These are phyloP conservation scores for Oenanthe melanoleuca DNA, from an alignment of 2,113 vertebrate genomes.

Conservation along the genomic window DNA sequence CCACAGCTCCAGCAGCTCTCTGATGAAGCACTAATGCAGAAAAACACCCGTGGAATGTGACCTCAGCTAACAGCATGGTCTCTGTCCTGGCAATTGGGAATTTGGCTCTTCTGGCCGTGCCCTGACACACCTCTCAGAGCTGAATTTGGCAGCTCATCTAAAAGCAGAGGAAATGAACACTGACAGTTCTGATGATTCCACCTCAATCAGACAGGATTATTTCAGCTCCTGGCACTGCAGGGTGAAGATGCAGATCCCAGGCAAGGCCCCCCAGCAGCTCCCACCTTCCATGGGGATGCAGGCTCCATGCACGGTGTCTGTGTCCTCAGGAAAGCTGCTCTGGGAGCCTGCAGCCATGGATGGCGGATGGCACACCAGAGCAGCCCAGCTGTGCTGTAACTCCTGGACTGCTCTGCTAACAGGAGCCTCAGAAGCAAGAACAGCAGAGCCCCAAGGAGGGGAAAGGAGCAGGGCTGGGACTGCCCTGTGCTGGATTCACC, in stretches of 20 bases:
- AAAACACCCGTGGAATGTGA: background rate
- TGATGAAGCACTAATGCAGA: background rate
- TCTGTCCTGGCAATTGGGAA: background rate
- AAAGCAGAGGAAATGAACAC: constrained; percentile 13
- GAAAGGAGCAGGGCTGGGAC: background rate
- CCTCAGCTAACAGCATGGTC: constrained; percentile 16
- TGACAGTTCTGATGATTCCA: background rate
- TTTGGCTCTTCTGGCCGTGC: background rate
- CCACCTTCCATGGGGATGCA: background rate
- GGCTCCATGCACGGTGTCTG: rapidly evolving
- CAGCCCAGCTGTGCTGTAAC: constrained; percentile 55
- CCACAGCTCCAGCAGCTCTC: background rate
- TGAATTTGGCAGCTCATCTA: background rate
- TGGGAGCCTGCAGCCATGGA: background rate
- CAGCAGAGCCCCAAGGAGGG: background rate
- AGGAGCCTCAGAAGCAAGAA: background rate
- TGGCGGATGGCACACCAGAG: constrained; percentile 55
- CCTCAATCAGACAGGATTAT: background rate
- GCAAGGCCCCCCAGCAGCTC: background rate
- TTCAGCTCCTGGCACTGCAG: background rate
- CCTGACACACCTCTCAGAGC: background rate
- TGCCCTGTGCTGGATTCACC: background rate
- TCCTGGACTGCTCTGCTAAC: constrained; percentile 24
- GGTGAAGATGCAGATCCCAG: background rate
- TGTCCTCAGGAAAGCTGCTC: background rate